Base-by-base conservation (phyloP, 2,113 vertebrate species). In the Sigmodon hispidus region DNA sequence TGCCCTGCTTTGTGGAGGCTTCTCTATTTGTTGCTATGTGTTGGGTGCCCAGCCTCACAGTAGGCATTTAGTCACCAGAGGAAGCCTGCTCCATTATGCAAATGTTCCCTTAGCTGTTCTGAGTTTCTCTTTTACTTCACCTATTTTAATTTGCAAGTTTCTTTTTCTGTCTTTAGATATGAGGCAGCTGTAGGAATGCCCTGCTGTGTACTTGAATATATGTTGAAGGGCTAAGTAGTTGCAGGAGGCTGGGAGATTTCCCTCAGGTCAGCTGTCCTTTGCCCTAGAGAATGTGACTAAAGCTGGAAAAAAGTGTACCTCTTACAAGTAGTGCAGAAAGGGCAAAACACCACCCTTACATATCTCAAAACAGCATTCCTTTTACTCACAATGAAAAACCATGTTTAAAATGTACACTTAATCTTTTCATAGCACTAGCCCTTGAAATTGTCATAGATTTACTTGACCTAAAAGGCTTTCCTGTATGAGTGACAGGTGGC, bases 401-500 rank as follows among this genome's bases (percentile, higher is more conserved):
- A n/a, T 57, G 12, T 50, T 59, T 61, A n/a, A 17, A 26, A 21
- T 40, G 8, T 29, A 3, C 7, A 1, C 0, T 0, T 13, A 10
- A 57, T 6, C 11, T 21, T 57, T 1, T 7, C 2, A 17, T 5
- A 16, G 36, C 75, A 24, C 7, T 48, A 36, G 16, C 16, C 48
- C 21, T 26, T 22, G 45, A 7, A 40, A 19, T 15, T 29, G 24
- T 15, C 0, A 0, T 5, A 50, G n/a, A 21, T 36, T 0, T 3
- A 63, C 7, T 63, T 24, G 59, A 83, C n/a, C 24, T 17, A 7
- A 13, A 24, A 40, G 4, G 3, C 1, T 2, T 48, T 65, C 43
- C 57, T 69, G 50, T 2, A 11, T 4, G 7, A 73, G 70, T 8
- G n/a, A 36, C 50, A n/a, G 8, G 50, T 48, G 15, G 16, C 4